Conservation (phyloP, 2,797 vertebrate genomes). For the Silurus lanzhouensis region DNA sequence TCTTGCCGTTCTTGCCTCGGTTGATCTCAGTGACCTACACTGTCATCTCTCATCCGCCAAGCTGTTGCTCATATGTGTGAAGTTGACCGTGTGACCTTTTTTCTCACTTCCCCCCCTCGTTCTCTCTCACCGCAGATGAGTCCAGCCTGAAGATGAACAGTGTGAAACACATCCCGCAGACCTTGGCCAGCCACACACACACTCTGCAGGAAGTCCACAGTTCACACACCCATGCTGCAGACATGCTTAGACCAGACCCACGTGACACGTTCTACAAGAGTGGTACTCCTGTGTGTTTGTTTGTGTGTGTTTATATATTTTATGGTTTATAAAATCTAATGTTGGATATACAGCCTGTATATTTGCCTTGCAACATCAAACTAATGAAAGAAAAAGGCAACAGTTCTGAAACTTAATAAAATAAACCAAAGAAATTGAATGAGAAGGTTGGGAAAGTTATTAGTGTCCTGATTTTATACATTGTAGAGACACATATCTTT, state of each 20-base stretch:
- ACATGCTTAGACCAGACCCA: constrained; percentile 92
- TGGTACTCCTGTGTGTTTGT: constrained; percentile 62
- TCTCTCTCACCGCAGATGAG: constrained; percentile 78
- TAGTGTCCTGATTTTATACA: too few relatives aligned
- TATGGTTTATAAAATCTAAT: background rate
- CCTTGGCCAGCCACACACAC: constrained; percentile 83
- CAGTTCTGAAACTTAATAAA: too few relatives aligned
- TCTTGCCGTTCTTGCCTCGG: constrained; percentile 13
- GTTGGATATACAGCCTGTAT: too few relatives aligned
- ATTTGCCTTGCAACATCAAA: too few relatives aligned
- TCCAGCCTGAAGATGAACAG: constrained; percentile 92
- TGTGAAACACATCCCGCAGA: constrained; percentile 91
- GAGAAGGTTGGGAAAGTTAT: too few relatives aligned
- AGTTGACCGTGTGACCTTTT: background rate
- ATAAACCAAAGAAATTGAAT: too few relatives aligned
- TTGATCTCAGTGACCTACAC: constrained; percentile 27
- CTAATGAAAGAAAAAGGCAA: too few relatives aligned
- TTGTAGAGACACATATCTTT: too few relatives aligned
- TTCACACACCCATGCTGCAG: constrained; percentile 41
- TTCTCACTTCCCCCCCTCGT: constrained; percentile 25
- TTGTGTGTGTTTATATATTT: background rate
- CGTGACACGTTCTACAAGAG: constrained; percentile 95
- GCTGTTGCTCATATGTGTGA: constrained; percentile 26
- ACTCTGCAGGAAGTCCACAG: constrained; percentile 64
- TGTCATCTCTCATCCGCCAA: constrained; percentile 19